Base-by-base conservation (phyloP, 37 sponge, comb jelly and placozoan genomes). In the Spongia lamella region DNA sequence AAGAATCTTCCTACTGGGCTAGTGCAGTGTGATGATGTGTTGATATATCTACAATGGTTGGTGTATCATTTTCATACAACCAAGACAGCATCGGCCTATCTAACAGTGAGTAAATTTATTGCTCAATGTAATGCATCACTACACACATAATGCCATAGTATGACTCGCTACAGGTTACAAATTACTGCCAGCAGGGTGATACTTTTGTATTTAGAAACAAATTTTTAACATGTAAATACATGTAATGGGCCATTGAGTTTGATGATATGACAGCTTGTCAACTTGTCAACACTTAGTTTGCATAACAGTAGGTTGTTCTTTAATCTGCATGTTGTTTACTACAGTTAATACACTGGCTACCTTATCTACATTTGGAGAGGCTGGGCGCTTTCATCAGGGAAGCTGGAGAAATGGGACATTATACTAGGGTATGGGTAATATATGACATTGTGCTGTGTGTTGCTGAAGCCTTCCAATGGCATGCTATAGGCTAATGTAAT, bases 1-100 rank as follows among this genome's bases (percentile, higher is more conserved):
- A 68, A 78, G 36, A 61, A 73, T 13, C 30, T 62, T 1, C 71
- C 73, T 19, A 57, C 37, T 22, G 13, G 53, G 3, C 59, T 72
- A 11, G 54, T 90, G 20, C 40, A 55, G 11, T 43, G 22, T 40
- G 83, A 85, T n/a, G 86, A 90, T 77, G 70, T 90, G 2, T 3
- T 59, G 29, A 77, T 82, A 27, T 85, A 86, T 38, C 69, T 90
- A n/a, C 68, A 64, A 7, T 85, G 85, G 85, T 27, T 77, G 26
- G 79, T 81, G 25, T 64, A 34, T 30, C 74, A 75, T 16, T 60
- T 72, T 20, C 86, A 85, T 55, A 68, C 54, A 51, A 76, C 52
- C 54, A 85, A 71, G 38, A 51, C 21, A 3, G 3, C 47, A 2
- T 25, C 75, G 1, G 74, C 83, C 1, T 72, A 68, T 77, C 32